Conservation (phyloP, 2,888 invertebrate species). For the Thereva unica region DNA sequence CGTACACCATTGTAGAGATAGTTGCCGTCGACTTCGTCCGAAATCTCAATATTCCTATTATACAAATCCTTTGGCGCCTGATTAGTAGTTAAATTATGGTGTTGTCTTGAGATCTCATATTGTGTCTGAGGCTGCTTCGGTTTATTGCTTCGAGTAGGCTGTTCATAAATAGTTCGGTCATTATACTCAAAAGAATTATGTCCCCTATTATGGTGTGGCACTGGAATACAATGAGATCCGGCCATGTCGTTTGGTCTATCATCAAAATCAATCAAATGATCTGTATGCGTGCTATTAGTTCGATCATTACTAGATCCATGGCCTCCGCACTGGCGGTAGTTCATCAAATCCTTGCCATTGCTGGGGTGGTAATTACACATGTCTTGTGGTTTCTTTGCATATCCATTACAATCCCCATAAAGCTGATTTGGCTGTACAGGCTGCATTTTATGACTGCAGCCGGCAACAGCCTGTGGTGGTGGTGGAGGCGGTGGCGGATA, state of each 20-base stretch:
- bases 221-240: neutral
- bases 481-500: slow-evolving; percentile 33
- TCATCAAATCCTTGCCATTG: slow-evolving; percentile 33
- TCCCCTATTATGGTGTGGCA: slow-evolving; percentile 37
- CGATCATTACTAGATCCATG: slow-evolving; percentile 12
- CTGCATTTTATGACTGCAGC: slow-evolving; percentile 34
- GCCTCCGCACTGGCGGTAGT: slow-evolving; percentile 30
- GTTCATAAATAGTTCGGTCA: slow-evolving; percentile 44
- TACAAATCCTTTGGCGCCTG: slow-evolving; percentile 38
- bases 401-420: slow-evolving; percentile 39
- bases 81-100: slow-evolving; percentile 25
- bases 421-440: slow-evolving; percentile 33
- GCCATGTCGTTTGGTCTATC: slow-evolving; percentile 47
- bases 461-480: slow-evolving; percentile 11
- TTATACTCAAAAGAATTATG: slow-evolving; percentile 47
- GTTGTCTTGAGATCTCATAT: slow-evolving; percentile 33
- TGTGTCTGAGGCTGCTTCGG: slow-evolving; percentile 22
- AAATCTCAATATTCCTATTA: slow-evolving; percentile 42
- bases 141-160: slow-evolving; percentile 26
- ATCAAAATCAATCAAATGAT: slow-evolving; percentile 54
- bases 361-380: slow-evolving; percentile 34
- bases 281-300: slow-evolving; percentile 42
- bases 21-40: slow-evolving; percentile 47
- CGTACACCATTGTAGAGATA: slow-evolving; percentile 36
- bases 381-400: slow-evolving; percentile 36